Evolutionary conservation across 2,113 vertebrate genomes (phyloP), one percentile per base, ranked within the genome.

Genomic region (Oncorhynchus clarkii): DNA sequence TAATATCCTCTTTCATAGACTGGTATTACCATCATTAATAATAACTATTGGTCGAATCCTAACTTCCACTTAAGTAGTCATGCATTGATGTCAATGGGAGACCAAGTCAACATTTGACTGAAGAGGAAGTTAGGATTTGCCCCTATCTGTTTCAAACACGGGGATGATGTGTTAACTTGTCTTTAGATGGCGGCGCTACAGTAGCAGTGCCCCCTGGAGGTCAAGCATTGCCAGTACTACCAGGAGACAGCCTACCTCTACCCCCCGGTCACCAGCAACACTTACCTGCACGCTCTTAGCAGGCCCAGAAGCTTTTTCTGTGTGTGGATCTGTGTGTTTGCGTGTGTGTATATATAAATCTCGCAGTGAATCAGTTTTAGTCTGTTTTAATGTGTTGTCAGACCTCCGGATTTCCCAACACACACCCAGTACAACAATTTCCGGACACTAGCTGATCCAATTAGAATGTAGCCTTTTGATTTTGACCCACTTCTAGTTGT

Each of bases 251-350:
- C 60, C 85, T 83, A 13, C 79, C 83, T 1, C 24, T 82, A 69
- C 51, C 79, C 22, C 67, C 82, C 14, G 73, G 27, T 34, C 86
- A 85, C 77, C 86, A 90, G 64, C 87, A 86, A n/a, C 78, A 85
- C 3, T 76, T 86, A 0, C 89, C 89, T 0, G 49, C 86, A 77
- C 88, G 78, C 70, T 91, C 88, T 80, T 90, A 92, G 80, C 82
- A 71, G 75, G 22, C 51, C 70, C 26, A 9, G 5, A 0, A 54
- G 26, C 59, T 72, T 24, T 64, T 12, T 64, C 45, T 70, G 45
- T 70, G 67, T 69, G 20, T 49, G 68, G 22, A 3, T 70, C 0
- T 48, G 39, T 49, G 68, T 48, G 68, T 70, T 13, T 66, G 5
- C 1, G 62, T 14, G 62, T 11, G 59, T 62, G 57, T 72, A 18